These are phyloP conservation scores for Gallinago paraguaiae DNA, from an alignment of 2,113 vertebrate species.

Conservation along the genomic window DNA sequence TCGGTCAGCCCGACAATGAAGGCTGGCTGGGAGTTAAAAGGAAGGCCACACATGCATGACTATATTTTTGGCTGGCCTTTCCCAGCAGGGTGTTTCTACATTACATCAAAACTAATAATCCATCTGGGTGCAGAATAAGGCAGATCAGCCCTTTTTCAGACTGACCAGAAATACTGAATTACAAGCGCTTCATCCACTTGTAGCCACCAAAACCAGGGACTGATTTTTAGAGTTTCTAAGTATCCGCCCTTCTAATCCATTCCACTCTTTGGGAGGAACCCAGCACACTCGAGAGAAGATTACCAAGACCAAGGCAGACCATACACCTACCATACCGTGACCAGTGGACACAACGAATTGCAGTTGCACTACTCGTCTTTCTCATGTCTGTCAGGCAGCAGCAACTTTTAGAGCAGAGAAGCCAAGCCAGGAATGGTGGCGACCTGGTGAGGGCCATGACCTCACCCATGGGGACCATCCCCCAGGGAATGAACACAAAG, in stretches of 20 bases:
- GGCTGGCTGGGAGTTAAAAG: background rate
- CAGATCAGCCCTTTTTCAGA: background rate
- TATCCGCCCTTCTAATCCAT: background rate
- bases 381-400: background rate
- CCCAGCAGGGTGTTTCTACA: conserved; percentile 35
- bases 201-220: background rate
- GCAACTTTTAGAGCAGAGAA: background rate
- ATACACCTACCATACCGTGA: rapidly evolving
- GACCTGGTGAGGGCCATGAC: rapidly evolving
- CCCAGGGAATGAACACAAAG: rapidly evolving
- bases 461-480: background rate
- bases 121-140: background rate
- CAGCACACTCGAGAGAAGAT: background rate
- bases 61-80: conserved; percentile 27
- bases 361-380: background rate
- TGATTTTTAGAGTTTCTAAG: background rate
- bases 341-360: rapidly evolving
- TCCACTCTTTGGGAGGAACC: background rate
- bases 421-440: rapidly evolving
- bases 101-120: conserved; percentile 28
- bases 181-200: background rate
- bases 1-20: conserved; percentile 19
- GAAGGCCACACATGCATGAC: background rate
- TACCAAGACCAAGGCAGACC: background rate
- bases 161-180: background rate